Evolutionary conservation across 1,140 invertebrate species (phyloP), one percentile per base, ranked within the genome.

Genomic region (Hylaeus anthracinus): DNA sequence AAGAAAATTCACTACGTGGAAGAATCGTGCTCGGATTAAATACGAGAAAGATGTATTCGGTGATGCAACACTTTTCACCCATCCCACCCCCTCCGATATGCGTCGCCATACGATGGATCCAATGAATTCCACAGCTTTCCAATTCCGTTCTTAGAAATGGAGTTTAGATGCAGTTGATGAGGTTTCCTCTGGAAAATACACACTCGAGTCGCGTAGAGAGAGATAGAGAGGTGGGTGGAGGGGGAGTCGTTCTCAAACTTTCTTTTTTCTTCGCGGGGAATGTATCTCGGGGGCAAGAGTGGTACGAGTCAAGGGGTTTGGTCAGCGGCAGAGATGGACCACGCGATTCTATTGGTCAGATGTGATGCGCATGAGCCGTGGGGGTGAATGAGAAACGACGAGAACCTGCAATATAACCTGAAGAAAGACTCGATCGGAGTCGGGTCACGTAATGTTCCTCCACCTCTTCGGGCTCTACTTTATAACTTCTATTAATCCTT

Each of bases 401-500:
- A 83, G 72, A 88, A 87, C 86, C 84, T 87, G 86, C 87, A 88
- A 88, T 86, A 86, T 88, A 88, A 87, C 84, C 84, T 88, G 86
- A 88, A 86, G 87, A 88, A 88, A 88, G 87, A 88, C 83, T 83
- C 87, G 87, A 88, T 88, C 87, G 84, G 87, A 88, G 87, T 88
- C 87, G 86, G 84, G 87, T 88, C 87, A 88, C 87, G 87, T 88
- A 88, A 88, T 83, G 87, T 84, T 85, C 86, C 87, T 88, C 87
- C 87, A 86, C 87, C 87, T 88, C 84, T 82, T 85, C 80, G 81
- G 86, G 84, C 81, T 88, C 87, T 88, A 88, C 87, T 88, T 88
- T 88, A 88, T 88, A 88, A 88, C 87, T 88, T 88, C 87, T 88
- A 88, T 88, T 88, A 88, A 88, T 88, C 87, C 87, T 88, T 88